These are phyloP conservation scores for Halictus ligatus DNA, from an alignment of 2,888 invertebrate genomes.

Conservation along the genomic window DNA sequence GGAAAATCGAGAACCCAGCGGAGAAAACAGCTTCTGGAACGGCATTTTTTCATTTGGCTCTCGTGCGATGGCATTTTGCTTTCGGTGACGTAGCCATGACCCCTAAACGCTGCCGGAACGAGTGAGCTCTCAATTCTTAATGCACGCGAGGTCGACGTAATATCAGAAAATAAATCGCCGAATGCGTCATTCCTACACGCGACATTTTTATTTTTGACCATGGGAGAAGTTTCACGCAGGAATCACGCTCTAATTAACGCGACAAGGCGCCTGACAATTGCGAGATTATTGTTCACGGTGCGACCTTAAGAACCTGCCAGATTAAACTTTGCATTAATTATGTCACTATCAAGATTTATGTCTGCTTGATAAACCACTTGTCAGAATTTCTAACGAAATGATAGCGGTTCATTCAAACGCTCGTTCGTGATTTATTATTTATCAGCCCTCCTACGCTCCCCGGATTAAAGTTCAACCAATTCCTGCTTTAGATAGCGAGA, in stretches of 20 bases:
- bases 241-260: slow-evolving; percentile 45
- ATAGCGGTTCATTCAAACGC: neutral
- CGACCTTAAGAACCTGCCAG: neutral
- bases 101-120: slow-evolving; percentile 38
- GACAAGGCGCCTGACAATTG: slow-evolving; percentile 5
- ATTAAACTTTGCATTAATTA: neutral
- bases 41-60: slow-evolving; percentile 28
- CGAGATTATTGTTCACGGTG: neutral
- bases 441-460: neutral
- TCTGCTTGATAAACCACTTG: neutral
- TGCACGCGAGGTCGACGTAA: slow-evolving; percentile 36
- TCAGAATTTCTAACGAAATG: neutral
- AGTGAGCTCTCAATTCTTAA: slow-evolving; percentile 37
- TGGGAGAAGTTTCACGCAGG: slow-evolving; percentile 21
- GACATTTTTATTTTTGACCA: slow-evolving; percentile 24
- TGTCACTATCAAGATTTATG: neutral
- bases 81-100: slow-evolving; percentile 20
- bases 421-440: neutral
- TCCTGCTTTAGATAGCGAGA: neutral
- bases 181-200: slow-evolving; percentile 19
- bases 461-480: neutral
- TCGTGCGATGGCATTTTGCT: neutral
- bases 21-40: slow-evolving; percentile 4
- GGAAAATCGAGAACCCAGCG: slow-evolving; percentile 5
- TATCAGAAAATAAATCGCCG: slow-evolving; percentile 33